These are phyloP conservation scores for Aurelia aurita complex sp. Pacific DNA, from an alignment of 30 jellyfish, hydroid and myxozoan genomes.

Conservation along the genomic window DNA sequence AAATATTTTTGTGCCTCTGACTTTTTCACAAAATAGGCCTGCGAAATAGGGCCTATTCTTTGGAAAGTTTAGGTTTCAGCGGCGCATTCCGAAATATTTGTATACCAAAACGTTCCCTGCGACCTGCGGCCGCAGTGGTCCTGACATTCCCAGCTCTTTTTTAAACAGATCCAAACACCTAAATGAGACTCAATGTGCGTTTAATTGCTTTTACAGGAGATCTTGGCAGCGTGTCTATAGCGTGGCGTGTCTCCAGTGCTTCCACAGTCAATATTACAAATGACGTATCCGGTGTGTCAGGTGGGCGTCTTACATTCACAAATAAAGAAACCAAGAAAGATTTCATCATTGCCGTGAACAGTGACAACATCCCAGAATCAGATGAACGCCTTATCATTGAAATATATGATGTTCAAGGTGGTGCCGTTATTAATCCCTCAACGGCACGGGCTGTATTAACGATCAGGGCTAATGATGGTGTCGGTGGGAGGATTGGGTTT, in stretches of 20 bases:
- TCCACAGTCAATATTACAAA: constrained; percentile 52
- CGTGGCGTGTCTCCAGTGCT: constrained; percentile 75
- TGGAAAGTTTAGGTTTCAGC: too few relatives aligned
- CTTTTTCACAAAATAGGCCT: too few relatives aligned
- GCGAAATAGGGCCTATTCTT: too few relatives aligned
- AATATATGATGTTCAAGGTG: constrained; percentile 62
- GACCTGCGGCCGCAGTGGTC: too few relatives aligned
- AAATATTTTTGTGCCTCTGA: too few relatives aligned
- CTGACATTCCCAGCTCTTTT: too few relatives aligned
- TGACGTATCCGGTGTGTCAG: constrained; percentile 87
- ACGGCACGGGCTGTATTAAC: constrained; percentile 45
- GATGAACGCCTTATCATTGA: constrained; percentile 79
- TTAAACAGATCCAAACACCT: too few relatives aligned
- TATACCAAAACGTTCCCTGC: too few relatives aligned
- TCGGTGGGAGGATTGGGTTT: constrained; percentile 90
- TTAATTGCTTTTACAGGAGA: constrained; percentile 36
- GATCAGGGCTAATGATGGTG: constrained; percentile 92
- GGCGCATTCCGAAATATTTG: too few relatives aligned
- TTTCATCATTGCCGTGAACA: constrained; percentile 56
- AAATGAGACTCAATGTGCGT: too few relatives aligned
- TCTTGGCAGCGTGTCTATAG: constrained; percentile 70
- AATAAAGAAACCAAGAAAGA: constrained; percentile 50
- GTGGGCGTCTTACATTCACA: constrained; percentile 64
- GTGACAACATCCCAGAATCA: constrained; percentile 84
- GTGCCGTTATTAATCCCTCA: constrained; percentile 53